Evolutionary conservation across 2,888 invertebrate species (phyloP), one percentile per base, ranked within the genome.

Genomic region (Pristionchus exspectatus): DNA sequence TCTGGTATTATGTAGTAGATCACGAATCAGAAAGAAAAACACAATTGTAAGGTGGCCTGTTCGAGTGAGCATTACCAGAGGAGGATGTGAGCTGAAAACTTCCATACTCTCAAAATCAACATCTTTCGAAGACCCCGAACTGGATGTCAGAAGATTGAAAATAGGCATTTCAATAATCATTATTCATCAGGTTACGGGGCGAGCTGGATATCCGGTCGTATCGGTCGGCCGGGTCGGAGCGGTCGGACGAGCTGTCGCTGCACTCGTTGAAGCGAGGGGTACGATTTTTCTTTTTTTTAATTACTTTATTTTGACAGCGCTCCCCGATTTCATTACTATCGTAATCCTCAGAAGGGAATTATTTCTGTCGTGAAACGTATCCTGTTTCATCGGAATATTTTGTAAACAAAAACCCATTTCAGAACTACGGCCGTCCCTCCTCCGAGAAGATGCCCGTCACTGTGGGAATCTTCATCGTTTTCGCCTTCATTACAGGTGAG

Each of bases 401-500:
- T 50, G 81, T 50, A 5, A 44, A 3, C 2, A 38, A 38, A 38
- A 16, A 44, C 9, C n/a, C 44, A 77, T 66, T 86, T 27, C 63
- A 86, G 86, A 86, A 86, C 69, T 86, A 72, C 44, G 89, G 89
- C 56, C 72, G 86, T 72, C 59, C 86, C 10, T 54, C 85, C 18
- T 54, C 86, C 30, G 89, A 90, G 44, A 93, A 95, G 91, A 95
- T 95, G 92, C 95, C 97, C 94, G 97, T 98, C 94, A 95, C 98
- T 93, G 98, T 98, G 4, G 98, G 98, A 27, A 97, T 98, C 87
- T 96, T 97, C 91, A 96, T 98, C 83, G 98, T 98, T 95, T 96
- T 98, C 83, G 96, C 97, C 90, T 97, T 98, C 93, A 97, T 98
- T 96, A 97, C 98, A 92, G 97, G 77, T 81, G 4, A 44, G 38